Conservation (phyloP, 2,888 invertebrate genomes). For the Leptopilina syphax region DNA sequence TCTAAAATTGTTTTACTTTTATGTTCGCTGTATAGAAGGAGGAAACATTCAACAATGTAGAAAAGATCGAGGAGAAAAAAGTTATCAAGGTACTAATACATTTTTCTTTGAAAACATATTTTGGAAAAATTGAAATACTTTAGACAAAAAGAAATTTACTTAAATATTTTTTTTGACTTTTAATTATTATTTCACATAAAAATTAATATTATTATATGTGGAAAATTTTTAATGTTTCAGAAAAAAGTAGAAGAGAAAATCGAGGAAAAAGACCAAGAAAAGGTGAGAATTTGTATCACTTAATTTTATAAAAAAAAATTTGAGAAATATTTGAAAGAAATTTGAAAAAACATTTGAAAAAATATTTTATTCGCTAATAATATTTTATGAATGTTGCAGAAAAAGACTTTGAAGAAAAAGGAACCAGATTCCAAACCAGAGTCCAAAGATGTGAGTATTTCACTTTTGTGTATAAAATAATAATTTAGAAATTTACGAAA, state of each 20-base stretch:
- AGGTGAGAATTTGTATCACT: slow-evolving; percentile 58
- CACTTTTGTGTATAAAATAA: not conserved
- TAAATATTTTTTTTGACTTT: no score
- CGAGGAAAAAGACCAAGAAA: slow-evolving; percentile 78
- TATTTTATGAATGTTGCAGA: slow-evolving; percentile 53
- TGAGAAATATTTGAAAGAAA: no score
- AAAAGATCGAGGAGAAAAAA: slow-evolving; percentile 65
- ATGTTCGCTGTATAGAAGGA: slow-evolving; percentile 64
- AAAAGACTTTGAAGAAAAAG: slow-evolving; percentile 67
- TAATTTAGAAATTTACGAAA: not conserved
- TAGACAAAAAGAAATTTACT: no score
- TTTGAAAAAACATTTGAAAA: not conserved
- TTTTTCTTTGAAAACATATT: slow-evolving; percentile 13
- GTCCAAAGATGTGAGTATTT: slow-evolving; percentile 62
- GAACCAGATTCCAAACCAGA: slow-evolving; percentile 66
- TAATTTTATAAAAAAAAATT: not conserved
- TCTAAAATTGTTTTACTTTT: slow-evolving; percentile 36
- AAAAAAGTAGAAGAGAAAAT: slow-evolving; percentile 76
- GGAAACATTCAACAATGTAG: slow-evolving; percentile 71
- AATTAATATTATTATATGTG: slow-evolving; percentile 31
- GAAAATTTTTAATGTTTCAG: slow-evolving; percentile 54
- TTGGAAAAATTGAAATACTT: not conserved
- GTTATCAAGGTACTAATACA: slow-evolving; percentile 64
- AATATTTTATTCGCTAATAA: not conserved
- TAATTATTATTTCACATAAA: not conserved